These are phyloP conservation scores for Entomobrya proxima DNA, from an alignment of 2,888 invertebrate genomes.

Conservation along the genomic window DNA sequence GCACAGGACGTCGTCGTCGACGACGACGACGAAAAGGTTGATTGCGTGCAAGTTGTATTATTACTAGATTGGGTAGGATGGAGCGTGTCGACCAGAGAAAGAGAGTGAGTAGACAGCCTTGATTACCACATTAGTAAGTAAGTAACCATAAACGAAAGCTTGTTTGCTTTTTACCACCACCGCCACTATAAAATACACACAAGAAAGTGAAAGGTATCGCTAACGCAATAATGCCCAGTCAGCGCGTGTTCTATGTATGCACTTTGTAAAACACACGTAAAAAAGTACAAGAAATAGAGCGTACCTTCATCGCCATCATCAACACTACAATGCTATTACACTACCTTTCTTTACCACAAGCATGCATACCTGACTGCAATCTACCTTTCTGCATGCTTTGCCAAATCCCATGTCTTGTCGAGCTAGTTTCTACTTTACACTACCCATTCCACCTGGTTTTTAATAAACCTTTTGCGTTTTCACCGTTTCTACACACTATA, in stretches of 20 bases:
- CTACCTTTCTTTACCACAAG: background rate
- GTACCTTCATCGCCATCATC: background rate
- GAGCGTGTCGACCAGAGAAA: slow-evolving; percentile 50
- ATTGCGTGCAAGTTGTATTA: slow-evolving; percentile 59
- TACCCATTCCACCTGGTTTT: background rate
- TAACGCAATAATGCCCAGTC: slow-evolving; percentile 38
- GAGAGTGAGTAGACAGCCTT: slow-evolving; percentile 49
- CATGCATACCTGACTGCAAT: background rate
- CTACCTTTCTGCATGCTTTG: background rate
- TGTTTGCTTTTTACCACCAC: slow-evolving; percentile 53
- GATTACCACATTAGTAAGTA: slow-evolving; percentile 63
- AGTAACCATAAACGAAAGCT: slow-evolving; percentile 60
- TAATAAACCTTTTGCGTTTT: background rate
- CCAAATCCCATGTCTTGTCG: background rate
- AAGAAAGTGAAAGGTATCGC: slow-evolving; percentile 36
- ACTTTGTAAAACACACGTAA: background rate
- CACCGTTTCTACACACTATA: background rate
- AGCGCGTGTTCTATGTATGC: background rate
- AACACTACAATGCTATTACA: background rate
- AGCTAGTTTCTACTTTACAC: background rate
- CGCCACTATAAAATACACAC: background rate
- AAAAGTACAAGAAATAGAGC: background rate
- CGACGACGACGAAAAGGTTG: slow-evolving; percentile 26
- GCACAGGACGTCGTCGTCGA: background rate
- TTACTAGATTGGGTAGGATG: slow-evolving; percentile 45